Evolutionary conservation across 2,797 vertebrate genomes (phyloP).

Genomic region (Bradypodion ventrale): DNA sequence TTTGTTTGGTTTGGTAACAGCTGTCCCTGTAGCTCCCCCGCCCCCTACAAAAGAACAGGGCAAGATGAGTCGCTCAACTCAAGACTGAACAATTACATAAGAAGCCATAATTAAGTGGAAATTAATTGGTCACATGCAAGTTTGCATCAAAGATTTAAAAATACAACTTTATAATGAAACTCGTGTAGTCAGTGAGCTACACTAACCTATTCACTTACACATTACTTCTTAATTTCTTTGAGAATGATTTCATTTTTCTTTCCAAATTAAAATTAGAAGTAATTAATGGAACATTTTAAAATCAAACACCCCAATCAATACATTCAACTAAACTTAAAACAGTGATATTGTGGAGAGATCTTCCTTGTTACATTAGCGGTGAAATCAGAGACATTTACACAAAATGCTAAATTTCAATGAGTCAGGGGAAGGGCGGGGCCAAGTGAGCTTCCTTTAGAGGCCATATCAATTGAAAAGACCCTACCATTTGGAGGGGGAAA

Average conservation of each 20-base stretch:
- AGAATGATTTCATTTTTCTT: neutral
- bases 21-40: neutral
- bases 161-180: neutral
- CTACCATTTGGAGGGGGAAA: neutral
- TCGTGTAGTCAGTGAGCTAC: too few species aligned
- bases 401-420: neutral
- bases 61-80: neutral
- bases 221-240: neutral
- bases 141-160: neutral
- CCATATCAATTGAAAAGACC: neutral
- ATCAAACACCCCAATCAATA: neutral
- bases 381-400: neutral
- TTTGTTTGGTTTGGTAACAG: conserved; percentile 10
- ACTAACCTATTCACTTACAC: neutral
- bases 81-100: conserved; percentile 13
- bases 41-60: neutral
- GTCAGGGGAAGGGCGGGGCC: neutral
- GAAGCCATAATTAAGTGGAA: conserved; percentile 17
- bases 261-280: neutral
- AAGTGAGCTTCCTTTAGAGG: neutral
- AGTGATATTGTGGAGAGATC: neutral
- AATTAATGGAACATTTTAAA: neutral
- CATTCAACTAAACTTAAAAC: neutral
- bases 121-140: conserved; percentile 6
- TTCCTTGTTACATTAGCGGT: neutral